Percentiles rank a stretch among this genome's conserved stretches.
These are phyloP conservation scores for Epinotia brunnichana DNA, from an alignment of 2,888 invertebrate species.

Conservation along the genomic window DNA sequence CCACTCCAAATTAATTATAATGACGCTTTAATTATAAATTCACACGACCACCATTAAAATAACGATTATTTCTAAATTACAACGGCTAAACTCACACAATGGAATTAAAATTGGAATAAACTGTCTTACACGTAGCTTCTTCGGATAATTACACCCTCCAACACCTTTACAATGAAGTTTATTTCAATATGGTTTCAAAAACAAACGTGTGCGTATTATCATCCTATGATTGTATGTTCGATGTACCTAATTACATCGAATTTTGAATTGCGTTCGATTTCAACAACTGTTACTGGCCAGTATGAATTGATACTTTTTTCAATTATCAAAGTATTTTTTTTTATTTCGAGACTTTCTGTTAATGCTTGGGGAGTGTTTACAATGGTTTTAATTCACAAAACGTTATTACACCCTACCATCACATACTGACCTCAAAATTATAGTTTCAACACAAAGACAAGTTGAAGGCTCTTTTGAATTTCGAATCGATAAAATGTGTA, in stretches of 20 bases:
- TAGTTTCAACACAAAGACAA: constrained; percentile 67
- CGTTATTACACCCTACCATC: constrained; percentile 59
- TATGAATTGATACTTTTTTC: constrained; percentile 53
- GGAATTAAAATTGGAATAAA: constrained; percentile 34
- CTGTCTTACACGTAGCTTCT: constrained; percentile 43
- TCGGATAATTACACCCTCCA: constrained; percentile 56
- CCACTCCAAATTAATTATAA: constrained; percentile 68
- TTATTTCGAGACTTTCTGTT: constrained; percentile 49
- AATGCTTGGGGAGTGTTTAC: constrained; percentile 58
- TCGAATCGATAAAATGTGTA: constrained; percentile 56
- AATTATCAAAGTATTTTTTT: constrained; percentile 52
- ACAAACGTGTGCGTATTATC: constrained; percentile 66
- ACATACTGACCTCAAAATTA: constrained; percentile 70
- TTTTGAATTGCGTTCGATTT: constrained; percentile 67
- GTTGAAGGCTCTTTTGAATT: constrained; percentile 56
- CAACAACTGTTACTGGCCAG: constrained; percentile 69
- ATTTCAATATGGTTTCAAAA: constrained; percentile 64
- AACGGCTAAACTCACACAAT: constrained; percentile 38
- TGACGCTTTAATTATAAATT: constrained; percentile 71
- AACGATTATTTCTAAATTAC: constrained; percentile 57
- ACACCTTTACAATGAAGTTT: constrained; percentile 59
- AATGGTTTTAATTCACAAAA: constrained; percentile 66
- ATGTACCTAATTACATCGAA: constrained; percentile 59
- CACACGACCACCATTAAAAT: constrained; percentile 65
- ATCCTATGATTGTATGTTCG: constrained; percentile 57